Percentiles rank a stretch among this genome's conserved stretches.
These are phyloP conservation scores for Nephila pilipes DNA, from an alignment of 1,140 invertebrate genomes.

Conservation along the genomic window DNA sequence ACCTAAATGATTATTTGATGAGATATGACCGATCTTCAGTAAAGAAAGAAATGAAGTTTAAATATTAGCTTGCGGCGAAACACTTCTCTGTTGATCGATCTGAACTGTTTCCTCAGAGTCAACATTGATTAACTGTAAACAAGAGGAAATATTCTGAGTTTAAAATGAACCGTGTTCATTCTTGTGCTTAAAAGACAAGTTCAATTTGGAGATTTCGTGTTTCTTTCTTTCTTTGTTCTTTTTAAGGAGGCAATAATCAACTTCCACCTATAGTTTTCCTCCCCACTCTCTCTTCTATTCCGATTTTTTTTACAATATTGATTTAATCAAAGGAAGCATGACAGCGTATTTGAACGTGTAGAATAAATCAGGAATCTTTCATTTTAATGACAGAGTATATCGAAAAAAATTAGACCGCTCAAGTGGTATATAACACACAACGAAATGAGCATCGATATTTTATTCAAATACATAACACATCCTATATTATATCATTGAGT, in stretches of 20 bases:
- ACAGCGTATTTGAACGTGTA: too few species aligned
- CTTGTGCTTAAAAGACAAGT: neutral
- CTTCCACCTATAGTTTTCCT: neutral
- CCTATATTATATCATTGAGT: too few species aligned
- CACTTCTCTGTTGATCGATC: neutral
- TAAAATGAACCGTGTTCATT: neutral
- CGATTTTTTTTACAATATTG: neutral
- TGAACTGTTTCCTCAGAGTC: neutral
- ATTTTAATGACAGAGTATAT: too few species aligned
- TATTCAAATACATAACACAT: too few species aligned
- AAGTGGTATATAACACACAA: too few species aligned
- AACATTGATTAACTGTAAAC: conserved; percentile 22
- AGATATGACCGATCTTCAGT: neutral
- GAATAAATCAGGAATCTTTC: too few species aligned
- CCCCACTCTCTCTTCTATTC: neutral
- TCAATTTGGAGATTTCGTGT: neutral
- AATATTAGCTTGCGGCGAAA: conserved; percentile 4
- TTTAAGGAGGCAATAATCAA: neutral
- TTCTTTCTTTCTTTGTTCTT: neutral
- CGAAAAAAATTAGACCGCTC: too few species aligned
- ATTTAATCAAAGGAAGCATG: too few species aligned
- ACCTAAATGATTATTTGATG: neutral
- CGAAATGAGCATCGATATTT: too few species aligned
- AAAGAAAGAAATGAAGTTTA: conserved; percentile 24
- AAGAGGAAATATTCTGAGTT: neutral